These are phyloP conservation scores for Nettapus auritus DNA, from an alignment of 2,113 vertebrate species.

Conservation along the genomic window DNA sequence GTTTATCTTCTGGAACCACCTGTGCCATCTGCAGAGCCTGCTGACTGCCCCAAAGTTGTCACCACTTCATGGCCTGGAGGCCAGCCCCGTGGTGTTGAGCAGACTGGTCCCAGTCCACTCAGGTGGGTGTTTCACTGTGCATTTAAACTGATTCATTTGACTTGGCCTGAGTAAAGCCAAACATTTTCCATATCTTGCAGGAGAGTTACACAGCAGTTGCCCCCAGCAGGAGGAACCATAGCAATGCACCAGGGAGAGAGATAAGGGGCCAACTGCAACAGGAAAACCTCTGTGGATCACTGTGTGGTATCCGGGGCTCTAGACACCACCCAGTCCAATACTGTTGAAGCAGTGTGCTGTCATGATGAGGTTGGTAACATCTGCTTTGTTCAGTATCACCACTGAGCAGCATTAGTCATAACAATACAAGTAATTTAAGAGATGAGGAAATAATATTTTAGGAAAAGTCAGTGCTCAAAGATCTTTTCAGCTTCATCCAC, in stretches of 20 bases:
- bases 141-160: background rate
- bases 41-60: rapidly evolving
- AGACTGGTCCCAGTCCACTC: rapidly evolving
- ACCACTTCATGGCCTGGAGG: rapidly evolving
- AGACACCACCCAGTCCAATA: rapidly evolving
- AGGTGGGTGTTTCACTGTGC: background rate
- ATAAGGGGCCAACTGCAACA: rapidly evolving
- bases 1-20: background rate
- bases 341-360: background rate
- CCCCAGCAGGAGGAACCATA: background rate
- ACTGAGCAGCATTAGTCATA: background rate
- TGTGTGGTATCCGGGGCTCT: background rate
- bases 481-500: background rate
- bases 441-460: background rate
- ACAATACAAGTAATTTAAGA: background rate
- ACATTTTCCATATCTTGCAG: background rate
- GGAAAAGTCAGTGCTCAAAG: background rate
- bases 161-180: background rate
- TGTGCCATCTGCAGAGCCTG: background rate
- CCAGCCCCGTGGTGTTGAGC: rapidly evolving
- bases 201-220: background rate
- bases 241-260: background rate
- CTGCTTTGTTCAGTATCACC: background rate
- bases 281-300: background rate
- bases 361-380: background rate